Conservation (phyloP, 1,140 invertebrate species). For the Manduca sexta region DNA sequence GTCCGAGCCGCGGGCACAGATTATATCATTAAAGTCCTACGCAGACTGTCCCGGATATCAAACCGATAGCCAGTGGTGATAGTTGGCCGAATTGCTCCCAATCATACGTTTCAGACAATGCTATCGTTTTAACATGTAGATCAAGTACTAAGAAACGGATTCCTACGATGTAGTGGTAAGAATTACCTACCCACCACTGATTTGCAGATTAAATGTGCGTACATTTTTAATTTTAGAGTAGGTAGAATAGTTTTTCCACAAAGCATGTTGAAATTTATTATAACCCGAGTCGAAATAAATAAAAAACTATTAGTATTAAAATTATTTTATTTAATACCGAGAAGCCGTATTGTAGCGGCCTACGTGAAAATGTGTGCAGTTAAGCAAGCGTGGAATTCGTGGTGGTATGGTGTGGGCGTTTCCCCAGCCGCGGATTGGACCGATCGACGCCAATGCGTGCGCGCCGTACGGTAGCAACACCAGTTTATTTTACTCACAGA, state of each 20-base stretch:
- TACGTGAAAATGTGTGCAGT: neutral
- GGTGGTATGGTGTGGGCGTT: slow-evolving; percentile 35
- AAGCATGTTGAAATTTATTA: too few species aligned
- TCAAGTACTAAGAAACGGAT: too few species aligned
- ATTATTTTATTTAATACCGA: too few species aligned
- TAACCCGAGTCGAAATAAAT: too few species aligned
- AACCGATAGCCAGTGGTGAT: slow-evolving; percentile 27
- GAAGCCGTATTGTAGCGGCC: too few species aligned
- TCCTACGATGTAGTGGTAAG: too few species aligned
- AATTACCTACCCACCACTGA: too few species aligned
- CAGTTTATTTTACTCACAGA: slow-evolving; percentile 2
- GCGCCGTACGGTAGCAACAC: slow-evolving; percentile 46
- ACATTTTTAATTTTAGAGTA: too few species aligned
- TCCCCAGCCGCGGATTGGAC: slow-evolving; percentile 42
- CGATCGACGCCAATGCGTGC: slow-evolving; percentile 53
- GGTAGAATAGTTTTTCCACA: too few species aligned
- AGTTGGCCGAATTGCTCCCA: slow-evolving; percentile 35
- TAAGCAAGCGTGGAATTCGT: slow-evolving; percentile 8
- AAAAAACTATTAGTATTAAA: too few species aligned
- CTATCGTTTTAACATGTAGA: too few species aligned
- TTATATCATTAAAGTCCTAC: slow-evolving; percentile 47
- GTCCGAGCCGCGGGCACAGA: slow-evolving; percentile 37
- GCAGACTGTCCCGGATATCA: slow-evolving; percentile 37
- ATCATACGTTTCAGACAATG: slow-evolving; percentile 19
- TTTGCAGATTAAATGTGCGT: too few species aligned